These are phyloP conservation scores for Rostratula benghalensis DNA, from an alignment of 2,113 vertebrate genomes.

Conservation along the genomic window DNA sequence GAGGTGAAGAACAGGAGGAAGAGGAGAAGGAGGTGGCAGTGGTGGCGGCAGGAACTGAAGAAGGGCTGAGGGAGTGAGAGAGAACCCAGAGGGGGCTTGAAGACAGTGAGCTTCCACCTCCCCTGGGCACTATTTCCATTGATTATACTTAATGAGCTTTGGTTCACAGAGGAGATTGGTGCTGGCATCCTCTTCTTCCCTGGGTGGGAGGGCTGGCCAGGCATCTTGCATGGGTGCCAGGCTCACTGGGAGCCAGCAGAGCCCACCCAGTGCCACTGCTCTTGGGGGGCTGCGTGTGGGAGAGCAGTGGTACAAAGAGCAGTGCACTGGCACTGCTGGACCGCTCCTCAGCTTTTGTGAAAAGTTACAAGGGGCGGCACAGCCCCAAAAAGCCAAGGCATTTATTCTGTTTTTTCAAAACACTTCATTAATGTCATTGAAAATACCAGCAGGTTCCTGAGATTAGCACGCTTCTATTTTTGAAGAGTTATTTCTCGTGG, in stretches of 20 bases:
- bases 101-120: not conserved
- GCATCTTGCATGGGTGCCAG: not conserved
- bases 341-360: not conserved
- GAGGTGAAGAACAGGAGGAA: not conserved
- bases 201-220: not conserved
- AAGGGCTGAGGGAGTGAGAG: not conserved
- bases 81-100: not conserved
- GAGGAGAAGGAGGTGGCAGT: not conserved
- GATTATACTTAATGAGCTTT: not conserved
- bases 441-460: constrained; percentile 55
- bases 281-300: not conserved
- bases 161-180: not conserved
- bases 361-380: not conserved
- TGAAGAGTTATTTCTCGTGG: constrained; percentile 48
- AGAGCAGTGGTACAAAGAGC: not conserved
- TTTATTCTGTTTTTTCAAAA: constrained; percentile 41
- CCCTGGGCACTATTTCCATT: not conserved
- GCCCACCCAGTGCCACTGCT: fast-evolving
- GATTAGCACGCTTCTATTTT: constrained; percentile 68
- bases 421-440: constrained; percentile 45
- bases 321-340: fast-evolving
- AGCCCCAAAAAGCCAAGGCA: not conserved
- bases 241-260: not conserved
- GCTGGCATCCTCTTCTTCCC: not conserved
- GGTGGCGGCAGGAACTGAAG: not conserved